These are phyloP conservation scores for Procavia capensis DNA, from an alignment of 2,113 vertebrate species.

Conservation along the genomic window DNA sequence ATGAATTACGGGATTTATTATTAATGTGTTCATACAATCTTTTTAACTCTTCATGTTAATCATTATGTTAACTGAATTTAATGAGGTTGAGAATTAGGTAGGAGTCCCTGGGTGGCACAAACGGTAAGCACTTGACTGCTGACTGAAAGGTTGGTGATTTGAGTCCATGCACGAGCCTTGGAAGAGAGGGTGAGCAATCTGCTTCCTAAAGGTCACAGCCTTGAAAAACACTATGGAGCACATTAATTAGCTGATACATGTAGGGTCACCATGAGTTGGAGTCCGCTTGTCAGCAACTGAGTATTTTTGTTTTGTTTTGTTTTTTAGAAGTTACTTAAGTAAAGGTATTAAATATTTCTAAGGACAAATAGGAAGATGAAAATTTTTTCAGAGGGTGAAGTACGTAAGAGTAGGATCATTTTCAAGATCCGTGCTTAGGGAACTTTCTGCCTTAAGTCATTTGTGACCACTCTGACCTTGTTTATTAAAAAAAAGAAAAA, in stretches of 20 bases:
- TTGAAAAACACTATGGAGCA: neutral
- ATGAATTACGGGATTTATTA: conserved; percentile 4
- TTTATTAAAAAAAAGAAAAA: too few species aligned
- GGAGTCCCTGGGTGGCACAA: neutral
- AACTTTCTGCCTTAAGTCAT: neutral
- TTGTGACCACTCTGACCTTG: neutral
- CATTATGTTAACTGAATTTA: conserved; percentile 18
- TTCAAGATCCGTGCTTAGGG: neutral
- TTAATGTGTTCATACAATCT: neutral
- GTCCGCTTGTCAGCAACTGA: neutral
- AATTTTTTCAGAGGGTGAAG: neutral
- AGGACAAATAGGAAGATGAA: neutral
- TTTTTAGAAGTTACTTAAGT: neutral
- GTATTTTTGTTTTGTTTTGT: too few species aligned
- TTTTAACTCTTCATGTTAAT: neutral
- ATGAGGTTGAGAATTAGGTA: conserved; percentile 1
- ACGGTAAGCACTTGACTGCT: neutral
- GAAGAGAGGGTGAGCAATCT: neutral
- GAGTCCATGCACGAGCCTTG: neutral
- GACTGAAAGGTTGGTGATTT: neutral
- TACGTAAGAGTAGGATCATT: neutral
- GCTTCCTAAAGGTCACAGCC: neutral
- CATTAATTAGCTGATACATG: neutral
- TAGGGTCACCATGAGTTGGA: neutral
- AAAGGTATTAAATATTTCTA: neutral